Conservation (phyloP, 2,797 vertebrate genomes). For the Tauraco hartlaubi region DNA sequence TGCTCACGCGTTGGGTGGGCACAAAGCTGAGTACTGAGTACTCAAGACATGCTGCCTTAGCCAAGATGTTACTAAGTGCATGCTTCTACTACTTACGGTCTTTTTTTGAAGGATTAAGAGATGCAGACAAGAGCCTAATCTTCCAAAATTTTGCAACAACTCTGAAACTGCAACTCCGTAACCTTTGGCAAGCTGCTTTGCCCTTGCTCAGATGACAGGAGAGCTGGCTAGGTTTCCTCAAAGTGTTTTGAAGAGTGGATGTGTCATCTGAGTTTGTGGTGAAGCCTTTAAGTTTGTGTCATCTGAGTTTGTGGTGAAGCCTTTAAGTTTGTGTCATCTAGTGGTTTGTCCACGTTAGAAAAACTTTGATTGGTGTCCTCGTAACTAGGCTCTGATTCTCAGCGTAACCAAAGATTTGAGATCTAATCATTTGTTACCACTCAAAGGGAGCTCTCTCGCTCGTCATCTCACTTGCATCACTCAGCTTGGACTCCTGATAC, state of each 20-base stretch:
- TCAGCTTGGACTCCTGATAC: not conserved
- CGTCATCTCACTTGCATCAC: rapidly evolving
- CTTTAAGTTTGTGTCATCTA: not conserved
- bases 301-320: not conserved
- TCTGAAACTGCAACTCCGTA: not conserved
- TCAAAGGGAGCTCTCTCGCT: not conserved
- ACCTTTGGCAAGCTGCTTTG: not conserved
- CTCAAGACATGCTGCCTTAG: not conserved
- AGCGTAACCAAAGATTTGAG: not conserved
- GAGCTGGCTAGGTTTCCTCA: not conserved
- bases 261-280: not conserved
- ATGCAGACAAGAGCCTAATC: not conserved
- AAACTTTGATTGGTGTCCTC: not conserved
- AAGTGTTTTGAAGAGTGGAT: not conserved
- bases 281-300: not conserved
- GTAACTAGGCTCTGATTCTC: not conserved
- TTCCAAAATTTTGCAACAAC: not conserved
- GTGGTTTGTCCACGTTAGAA: not conserved
- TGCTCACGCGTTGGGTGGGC: not conserved
- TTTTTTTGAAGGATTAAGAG: not conserved
- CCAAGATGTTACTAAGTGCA: not conserved
- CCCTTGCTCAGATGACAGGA: not conserved
- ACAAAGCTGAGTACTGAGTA: not conserved
- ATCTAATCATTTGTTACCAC: not conserved
- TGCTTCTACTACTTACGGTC: not conserved